Base-by-base conservation (phyloP, 2,888 invertebrate genomes). In the Synergus itoensis region DNA sequence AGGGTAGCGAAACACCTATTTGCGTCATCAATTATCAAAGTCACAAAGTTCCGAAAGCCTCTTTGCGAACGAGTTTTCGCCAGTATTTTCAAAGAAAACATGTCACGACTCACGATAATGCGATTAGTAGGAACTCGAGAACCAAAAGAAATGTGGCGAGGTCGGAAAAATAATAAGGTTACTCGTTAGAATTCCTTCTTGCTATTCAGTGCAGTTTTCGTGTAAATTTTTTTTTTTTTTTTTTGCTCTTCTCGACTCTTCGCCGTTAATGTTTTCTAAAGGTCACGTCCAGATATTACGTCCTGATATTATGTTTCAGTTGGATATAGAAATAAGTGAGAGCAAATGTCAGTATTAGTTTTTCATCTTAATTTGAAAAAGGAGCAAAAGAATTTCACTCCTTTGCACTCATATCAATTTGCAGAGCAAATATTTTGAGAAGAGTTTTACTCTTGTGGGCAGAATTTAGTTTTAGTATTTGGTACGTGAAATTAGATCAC, bases 91-190 rank as follows among this genome's bases (percentile, higher is more conserved):
- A 53, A 73, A 53, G 73, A 53, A 73, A 73, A 53, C 73, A 65
- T 43, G 65, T 18, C 65, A 79, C 81, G 81, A 82, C 79, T 78
- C 80, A 80, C 81, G 77, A 82, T 84, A 84, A 84, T 82, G 79
- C 84, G 84, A 84, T 84, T 84, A 84, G 79, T 40, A 43, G 64
- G 43, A 76, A 76, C 36, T 67, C 79, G 78, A 77, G 80, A 82
- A 81, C 80, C 77, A 79, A 81, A 84, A 79, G 80, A 82, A 81
- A 81, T 82, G 80, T 77, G 80, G 63, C 79, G 78, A 73, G 80
- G 77, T 80, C 69, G 83, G 75, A 81, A 84, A 73, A 84, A 84
- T 82, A 82, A 81, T 80, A 82, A 84, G 81, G 83, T 82, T 84
- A 84, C 73, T 73, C 53, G 73, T 73, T 73, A 73, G 73, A 53